Evolutionary conservation across 2,797 vertebrate species (phyloP).

Genomic region (Cossypha heuglini): DNA sequence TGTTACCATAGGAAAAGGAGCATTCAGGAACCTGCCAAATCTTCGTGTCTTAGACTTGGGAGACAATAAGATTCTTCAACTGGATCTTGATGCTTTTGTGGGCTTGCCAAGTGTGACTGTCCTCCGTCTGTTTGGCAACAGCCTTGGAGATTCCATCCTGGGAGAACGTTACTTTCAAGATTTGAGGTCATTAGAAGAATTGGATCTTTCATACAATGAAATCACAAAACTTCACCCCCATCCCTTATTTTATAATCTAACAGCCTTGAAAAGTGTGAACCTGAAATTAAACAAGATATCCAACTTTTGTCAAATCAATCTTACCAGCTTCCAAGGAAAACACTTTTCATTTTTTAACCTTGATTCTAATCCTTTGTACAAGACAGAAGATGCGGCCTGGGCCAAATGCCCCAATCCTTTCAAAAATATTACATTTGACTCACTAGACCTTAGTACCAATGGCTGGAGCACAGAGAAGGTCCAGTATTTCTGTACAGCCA

Average conservation of each 20-base stretch:
- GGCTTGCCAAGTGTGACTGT: slow-evolving; percentile 73
- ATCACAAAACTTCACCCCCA: slow-evolving; percentile 78
- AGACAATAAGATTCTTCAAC: slow-evolving; percentile 18
- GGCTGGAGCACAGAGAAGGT: slow-evolving; percentile 48
- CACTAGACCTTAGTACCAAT: slow-evolving; percentile 73
- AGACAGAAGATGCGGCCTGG: slow-evolving; percentile 58
- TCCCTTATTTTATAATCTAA: slow-evolving; percentile 78
- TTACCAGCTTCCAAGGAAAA: slow-evolving; percentile 82
- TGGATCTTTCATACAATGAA: slow-evolving; percentile 77
- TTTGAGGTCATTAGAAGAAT: slow-evolving; percentile 75
- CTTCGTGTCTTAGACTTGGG: slow-evolving; percentile 78
- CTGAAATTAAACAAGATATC: slow-evolving; percentile 76
- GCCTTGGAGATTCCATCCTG: slow-evolving; percentile 75
- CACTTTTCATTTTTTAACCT: slow-evolving; percentile 75
- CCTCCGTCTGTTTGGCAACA: slow-evolving; percentile 74
- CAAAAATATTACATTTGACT: slow-evolving; percentile 70
- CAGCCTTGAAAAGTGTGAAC: slow-evolving; percentile 70
- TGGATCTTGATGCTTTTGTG: slow-evolving; percentile 81
- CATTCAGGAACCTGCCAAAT: slow-evolving; percentile 80
- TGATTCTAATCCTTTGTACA: slow-evolving; percentile 17
- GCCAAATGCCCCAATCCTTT: slow-evolving; percentile 83
- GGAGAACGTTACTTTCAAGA: slow-evolving; percentile 78
- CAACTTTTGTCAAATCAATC: slow-evolving; percentile 80
- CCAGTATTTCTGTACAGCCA: slow-evolving; percentile 69
- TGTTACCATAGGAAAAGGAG: slow-evolving; percentile 75